A percentile compares a stretch with the other conserved stretches of the same genome.
Evolutionary conservation across 2,888 invertebrate species (phyloP).

Genomic region (Macrophya annulata): DNA sequence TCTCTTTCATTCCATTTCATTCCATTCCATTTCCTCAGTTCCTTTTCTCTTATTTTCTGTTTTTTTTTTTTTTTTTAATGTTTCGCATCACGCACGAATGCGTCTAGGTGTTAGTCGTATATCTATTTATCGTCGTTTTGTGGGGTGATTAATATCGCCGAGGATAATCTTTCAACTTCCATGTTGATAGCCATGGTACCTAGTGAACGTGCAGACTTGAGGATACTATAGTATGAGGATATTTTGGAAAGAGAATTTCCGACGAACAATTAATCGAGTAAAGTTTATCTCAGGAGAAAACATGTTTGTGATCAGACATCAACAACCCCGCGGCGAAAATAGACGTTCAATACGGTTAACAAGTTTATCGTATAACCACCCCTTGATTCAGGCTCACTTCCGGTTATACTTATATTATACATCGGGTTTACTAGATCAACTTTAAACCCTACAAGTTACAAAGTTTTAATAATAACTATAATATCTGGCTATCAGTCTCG

Average conservation of each 20-base stretch:
- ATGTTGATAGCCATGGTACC: background rate
- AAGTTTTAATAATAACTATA: background rate
- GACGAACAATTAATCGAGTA: constrained; percentile 38
- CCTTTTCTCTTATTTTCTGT: background rate
- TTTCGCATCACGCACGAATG: background rate
- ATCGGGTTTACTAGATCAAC: background rate
- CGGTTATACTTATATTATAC: too few relatives aligned
- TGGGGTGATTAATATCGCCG: background rate
- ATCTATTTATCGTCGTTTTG: constrained; percentile 24
- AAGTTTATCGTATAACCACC: background rate
- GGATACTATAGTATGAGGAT: too few relatives aligned
- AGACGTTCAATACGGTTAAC: background rate
- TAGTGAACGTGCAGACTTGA: background rate
- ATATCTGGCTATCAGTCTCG: background rate
- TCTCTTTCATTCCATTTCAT: background rate
- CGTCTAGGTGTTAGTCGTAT: background rate
- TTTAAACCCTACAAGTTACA: background rate
- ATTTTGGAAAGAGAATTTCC: background rate
- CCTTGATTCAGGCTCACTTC: too few relatives aligned
- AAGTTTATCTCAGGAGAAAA: constrained; percentile 7
- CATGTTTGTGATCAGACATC: constrained; percentile 34
- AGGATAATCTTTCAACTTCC: constrained; percentile 18
- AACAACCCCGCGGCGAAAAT: background rate
- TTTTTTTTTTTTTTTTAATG: too few relatives aligned
- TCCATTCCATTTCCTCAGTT: background rate